Evolutionary conservation across 1,140 invertebrate species (phyloP).

Genomic region (Apis laboriosa): DNA sequence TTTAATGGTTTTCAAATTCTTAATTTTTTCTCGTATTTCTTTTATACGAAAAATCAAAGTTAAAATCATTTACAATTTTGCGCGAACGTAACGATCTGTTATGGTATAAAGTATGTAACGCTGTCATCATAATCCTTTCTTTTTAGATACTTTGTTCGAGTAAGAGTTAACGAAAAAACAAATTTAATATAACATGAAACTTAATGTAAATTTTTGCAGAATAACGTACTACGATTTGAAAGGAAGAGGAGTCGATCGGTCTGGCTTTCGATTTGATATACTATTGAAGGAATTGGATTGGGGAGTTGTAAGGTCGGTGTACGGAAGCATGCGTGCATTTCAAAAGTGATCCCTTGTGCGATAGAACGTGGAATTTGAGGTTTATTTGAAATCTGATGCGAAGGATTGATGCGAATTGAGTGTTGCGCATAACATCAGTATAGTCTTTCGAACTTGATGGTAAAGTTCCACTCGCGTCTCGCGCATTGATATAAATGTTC

Average conservation of each 20-base stretch:
- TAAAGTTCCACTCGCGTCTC: not conserved
- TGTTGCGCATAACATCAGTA: not conserved
- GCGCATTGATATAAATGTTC: not conserved
- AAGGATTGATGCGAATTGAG: not conserved
- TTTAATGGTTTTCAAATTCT: too few relatives aligned
- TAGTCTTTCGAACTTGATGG: not conserved
- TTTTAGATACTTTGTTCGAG: too few relatives aligned
- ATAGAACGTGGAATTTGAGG: conserved; percentile 1
- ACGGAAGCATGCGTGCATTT: conserved; percentile 28
- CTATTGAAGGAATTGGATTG: conserved; percentile 42
- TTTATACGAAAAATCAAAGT: too few relatives aligned
- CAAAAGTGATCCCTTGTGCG: conserved; percentile 14
- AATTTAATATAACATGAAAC: too few relatives aligned
- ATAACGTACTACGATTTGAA: not conserved
- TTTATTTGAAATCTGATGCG: not conserved
- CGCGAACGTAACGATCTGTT: too few relatives aligned
- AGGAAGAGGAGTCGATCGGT: conserved; percentile 33
- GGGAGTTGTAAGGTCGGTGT: conserved; percentile 24
- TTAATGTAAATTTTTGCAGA: not conserved
- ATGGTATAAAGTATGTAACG: too few relatives aligned
- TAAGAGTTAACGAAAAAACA: too few relatives aligned
- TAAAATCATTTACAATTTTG: too few relatives aligned
- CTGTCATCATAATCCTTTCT: too few relatives aligned
- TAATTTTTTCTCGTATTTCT: too few relatives aligned
- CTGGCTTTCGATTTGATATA: conserved; percentile 52